These are phyloP conservation scores for Ericerus pela DNA, from an alignment of 1,140 invertebrate species.

Conservation along the genomic window DNA sequence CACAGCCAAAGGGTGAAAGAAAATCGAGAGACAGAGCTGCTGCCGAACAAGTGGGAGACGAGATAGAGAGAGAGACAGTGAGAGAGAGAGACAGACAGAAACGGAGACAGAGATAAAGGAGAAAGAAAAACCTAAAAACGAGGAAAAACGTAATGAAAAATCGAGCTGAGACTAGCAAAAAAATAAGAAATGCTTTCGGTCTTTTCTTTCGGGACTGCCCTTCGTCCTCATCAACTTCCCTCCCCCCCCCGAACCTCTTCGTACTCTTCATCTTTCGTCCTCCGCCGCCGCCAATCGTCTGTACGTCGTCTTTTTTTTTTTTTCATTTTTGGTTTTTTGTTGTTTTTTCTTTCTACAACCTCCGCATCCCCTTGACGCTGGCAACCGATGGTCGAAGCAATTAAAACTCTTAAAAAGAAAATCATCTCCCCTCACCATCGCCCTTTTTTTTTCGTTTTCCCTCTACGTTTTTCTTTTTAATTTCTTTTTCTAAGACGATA, in stretches of 20 bases:
- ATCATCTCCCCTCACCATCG: not conserved
- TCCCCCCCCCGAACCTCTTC: not conserved
- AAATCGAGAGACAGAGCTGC: too few species aligned
- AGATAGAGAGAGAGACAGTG: not conserved
- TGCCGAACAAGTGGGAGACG: too few species aligned
- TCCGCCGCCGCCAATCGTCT: too few species aligned
- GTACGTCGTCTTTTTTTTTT: too few species aligned
- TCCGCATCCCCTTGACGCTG: not conserved
- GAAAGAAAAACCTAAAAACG: not conserved
- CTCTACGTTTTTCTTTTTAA: not conserved
- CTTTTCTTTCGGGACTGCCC: not conserved
- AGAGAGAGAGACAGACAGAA: not conserved
- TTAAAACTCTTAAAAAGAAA: slow-evolving; percentile 12
- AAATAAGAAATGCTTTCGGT: slow-evolving; percentile 11
- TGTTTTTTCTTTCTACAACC: too few species aligned
- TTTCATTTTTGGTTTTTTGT: too few species aligned
- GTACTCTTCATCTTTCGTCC: too few species aligned
- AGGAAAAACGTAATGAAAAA: slow-evolving; percentile 12
- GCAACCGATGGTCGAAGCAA: slow-evolving; percentile 4
- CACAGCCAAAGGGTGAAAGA: too few species aligned
- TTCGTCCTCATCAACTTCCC: too few species aligned
- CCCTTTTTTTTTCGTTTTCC: too few species aligned
- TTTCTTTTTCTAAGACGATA: slow-evolving; percentile 7
- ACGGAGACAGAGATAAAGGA: not conserved
- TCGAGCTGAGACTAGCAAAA: slow-evolving; percentile 10